Evolutionary conservation across 2,888 invertebrate species (phyloP).

Genomic region (Meghimatium bilineatum): DNA sequence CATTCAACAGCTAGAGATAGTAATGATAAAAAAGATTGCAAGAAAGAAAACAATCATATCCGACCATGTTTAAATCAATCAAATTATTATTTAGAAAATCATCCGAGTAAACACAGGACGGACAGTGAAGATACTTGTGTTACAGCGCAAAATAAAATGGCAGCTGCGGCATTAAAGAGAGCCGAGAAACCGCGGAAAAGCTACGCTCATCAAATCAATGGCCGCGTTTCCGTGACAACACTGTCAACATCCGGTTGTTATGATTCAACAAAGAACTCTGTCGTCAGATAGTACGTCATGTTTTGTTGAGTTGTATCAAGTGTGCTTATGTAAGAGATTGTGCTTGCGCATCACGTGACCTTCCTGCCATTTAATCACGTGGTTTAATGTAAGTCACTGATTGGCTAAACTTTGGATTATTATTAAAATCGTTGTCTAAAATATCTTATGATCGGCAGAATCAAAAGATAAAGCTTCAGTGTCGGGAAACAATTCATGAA

Average conservation of each 20-base stretch:
- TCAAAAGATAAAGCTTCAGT: too few relatives aligned
- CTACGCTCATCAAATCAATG: slow-evolving; percentile 33
- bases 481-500: too few relatives aligned
- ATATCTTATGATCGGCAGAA: too few relatives aligned
- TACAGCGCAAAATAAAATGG: background rate
- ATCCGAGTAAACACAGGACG: background rate
- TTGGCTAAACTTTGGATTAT: too few relatives aligned
- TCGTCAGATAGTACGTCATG: slow-evolving; percentile 6
- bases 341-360: too few relatives aligned
- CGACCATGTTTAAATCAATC: background rate
- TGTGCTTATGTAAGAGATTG: too few relatives aligned
- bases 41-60: background rate
- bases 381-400: too few relatives aligned
- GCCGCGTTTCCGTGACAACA: slow-evolving; percentile 21
- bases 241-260: background rate
- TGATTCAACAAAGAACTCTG: slow-evolving; percentile 2
- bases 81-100: background rate
- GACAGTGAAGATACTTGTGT: background rate
- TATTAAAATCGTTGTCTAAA: too few relatives aligned
- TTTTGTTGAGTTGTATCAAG: too few relatives aligned
- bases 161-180: slow-evolving; percentile 4
- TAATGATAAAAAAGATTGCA: too few relatives aligned
- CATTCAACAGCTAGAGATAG: background rate
- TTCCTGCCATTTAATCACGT: too few relatives aligned
- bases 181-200: slow-evolving; percentile 28